A percentile compares a stretch with the other conserved stretches of the same genome.
phyloP scores from a whole-genome alignment of 2,113 vertebrate species.

The Platycercus adscitus region DNA sequence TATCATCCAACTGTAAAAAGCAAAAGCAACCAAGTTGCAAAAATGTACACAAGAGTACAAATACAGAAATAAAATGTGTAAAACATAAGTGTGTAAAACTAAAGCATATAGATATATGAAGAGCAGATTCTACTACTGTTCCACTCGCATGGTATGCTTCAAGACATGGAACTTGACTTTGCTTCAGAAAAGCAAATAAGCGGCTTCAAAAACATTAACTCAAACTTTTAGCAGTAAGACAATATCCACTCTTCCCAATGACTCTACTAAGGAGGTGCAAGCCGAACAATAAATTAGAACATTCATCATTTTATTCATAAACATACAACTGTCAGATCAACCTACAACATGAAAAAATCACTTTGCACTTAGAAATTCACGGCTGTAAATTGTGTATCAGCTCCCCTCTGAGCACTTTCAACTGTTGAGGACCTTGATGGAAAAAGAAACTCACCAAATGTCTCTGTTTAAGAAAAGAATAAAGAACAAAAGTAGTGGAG shows the following conservation, averaged over 20 bases:
- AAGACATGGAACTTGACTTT: neutral
- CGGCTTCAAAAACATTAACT: neutral
- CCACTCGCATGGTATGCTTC: neutral
- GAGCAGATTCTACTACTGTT: neutral
- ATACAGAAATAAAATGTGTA: neutral
- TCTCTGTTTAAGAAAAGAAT: neutral
- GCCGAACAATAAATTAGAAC: neutral
- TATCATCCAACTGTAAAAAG: neutral
- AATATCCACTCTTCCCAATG: neutral
- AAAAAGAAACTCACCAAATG: neutral
- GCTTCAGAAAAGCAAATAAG: neutral
- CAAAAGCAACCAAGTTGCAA: neutral
- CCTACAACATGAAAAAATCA: neutral
- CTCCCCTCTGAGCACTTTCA: neutral
- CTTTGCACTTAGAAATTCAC: neutral
- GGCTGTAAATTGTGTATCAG: constrained; percentile 9
- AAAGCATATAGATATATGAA: neutral
- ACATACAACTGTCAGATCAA: neutral
- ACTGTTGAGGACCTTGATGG: neutral
- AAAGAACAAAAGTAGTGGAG: neutral
- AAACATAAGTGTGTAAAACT: neutral
- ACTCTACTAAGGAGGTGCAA: neutral
- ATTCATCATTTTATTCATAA: neutral
- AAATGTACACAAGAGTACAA: neutral
- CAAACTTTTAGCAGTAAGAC: neutral